Base-by-base conservation (phyloP, 2,888 invertebrate species). In the Ecliptopera silaceata region DNA sequence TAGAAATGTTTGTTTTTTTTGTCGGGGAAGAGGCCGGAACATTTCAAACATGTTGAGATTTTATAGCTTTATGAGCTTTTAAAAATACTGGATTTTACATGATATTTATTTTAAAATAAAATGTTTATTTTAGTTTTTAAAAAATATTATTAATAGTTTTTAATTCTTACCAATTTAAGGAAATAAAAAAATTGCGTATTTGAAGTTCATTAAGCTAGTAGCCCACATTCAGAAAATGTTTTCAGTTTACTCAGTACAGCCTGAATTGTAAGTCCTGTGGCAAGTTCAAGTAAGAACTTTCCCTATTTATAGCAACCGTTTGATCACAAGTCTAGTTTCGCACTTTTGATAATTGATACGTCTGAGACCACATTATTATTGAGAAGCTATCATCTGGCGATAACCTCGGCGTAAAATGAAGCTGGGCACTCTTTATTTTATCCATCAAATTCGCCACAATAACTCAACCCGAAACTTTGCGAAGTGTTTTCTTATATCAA, bases 351-450 rank as follows among this genome's bases (percentile, higher is more conserved):
- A 6, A 38, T 38, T 18, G 13, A 11, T 17, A 32, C 11, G 36
- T 34, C 20, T 3, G 11, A 31, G 15, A 46, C 22, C 13, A 32
- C 57, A 48, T 46, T 68, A 71, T 75, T 71, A 56, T 65, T 66
- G 58, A 74, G 80, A 80, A 77, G 72, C 75, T 79, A 79, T 86
- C 86, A 85, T 81, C 81, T 86, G 84, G 79, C 71, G 75, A 79
- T 86, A 86, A 84, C 84, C 84, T 84, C 76, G 64, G 74, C 65
- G 63, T 66, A 42, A 53, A 46, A 56, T 46, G 58, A 67, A 66
- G 70, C 63, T 64, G 65, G 65, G 65, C 59, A 57, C 55, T 36
- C 34, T 41, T 50, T 43, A 29, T 50, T n/a, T 43, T 39, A 53
- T 42, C 42, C 47, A 49, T 38, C 52, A 47, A 22, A 44, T 50